Conservation (phyloP, 1,140 invertebrate species). For the Phymastichus coffea region DNA sequence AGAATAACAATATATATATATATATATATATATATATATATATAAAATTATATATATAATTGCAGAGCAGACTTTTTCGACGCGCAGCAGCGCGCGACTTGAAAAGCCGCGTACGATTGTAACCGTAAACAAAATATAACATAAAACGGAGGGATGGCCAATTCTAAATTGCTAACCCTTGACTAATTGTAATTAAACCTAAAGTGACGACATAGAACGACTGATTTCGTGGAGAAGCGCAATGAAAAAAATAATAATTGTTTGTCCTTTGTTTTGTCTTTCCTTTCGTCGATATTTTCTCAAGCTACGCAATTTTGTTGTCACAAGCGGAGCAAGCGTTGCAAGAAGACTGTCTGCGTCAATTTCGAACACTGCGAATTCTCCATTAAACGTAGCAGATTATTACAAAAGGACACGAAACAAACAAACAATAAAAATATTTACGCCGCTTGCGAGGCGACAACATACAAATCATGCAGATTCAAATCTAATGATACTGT, state of each 20-base stretch:
- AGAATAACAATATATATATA: too few species aligned
- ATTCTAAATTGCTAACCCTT: conserved; percentile 17
- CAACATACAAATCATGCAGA: neutral
- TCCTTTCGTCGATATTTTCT: conserved; percentile 43
- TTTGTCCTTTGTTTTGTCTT: too few species aligned
- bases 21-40: neutral
- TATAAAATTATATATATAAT: neutral
- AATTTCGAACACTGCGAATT: conserved; percentile 43
- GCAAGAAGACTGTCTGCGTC: conserved; percentile 56
- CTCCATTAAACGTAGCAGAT: conserved; percentile 11
- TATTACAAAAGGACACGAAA: neutral
- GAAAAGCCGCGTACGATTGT: conserved; percentile 3
- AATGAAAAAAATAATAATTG: too few species aligned
- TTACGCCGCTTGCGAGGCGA: neutral
- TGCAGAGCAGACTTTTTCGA: conserved; percentile 4
- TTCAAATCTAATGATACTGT: conserved; percentile 1
- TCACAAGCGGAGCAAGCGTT: conserved; percentile 50
- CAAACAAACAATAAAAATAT: neutral
- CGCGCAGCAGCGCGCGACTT: neutral
- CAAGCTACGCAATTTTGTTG: conserved; percentile 44
- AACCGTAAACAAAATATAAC: too few species aligned
- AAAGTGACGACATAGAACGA: conserved; percentile 37
- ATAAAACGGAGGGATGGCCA: neutral
- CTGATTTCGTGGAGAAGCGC: conserved; percentile 41
- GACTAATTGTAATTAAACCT: conserved; percentile 2